Conservation (phyloP, 1,140 invertebrate species). For the Achatina immaculata region DNA sequence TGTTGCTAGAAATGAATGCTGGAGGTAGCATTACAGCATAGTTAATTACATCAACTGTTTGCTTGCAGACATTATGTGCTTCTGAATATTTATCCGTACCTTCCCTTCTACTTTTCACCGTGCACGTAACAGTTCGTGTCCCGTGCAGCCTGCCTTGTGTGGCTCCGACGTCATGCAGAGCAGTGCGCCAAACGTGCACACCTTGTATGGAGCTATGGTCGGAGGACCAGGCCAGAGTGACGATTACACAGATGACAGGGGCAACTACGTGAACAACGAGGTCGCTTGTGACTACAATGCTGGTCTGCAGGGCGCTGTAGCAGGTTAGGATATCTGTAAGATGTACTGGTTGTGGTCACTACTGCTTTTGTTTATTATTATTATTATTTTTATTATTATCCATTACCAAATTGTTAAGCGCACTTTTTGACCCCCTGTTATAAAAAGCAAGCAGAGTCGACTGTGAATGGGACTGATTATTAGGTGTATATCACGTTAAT, state of each 20-base stretch:
- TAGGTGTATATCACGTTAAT: not conserved
- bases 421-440: not conserved
- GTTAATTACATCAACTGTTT: too few species aligned
- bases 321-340: slow-evolving; percentile 29
- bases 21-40: too few species aligned
- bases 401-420: not conserved
- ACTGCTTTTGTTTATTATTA: not conserved
- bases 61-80: too few species aligned
- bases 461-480: not conserved
- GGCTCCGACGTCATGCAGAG: slow-evolving; percentile 15
- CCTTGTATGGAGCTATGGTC: slow-evolving; percentile 61
- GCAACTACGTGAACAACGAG: slow-evolving; percentile 65
- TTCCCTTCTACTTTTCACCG: too few species aligned
- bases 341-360: not conserved
- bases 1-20: too few species aligned
- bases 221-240: slow-evolving; percentile 65
- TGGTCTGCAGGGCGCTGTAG: slow-evolving; percentile 52
- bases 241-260: slow-evolving; percentile 57
- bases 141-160: slow-evolving; percentile 51
- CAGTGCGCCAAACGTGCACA: slow-evolving; percentile 49
- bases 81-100: too few species aligned
- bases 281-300: slow-evolving; percentile 68
- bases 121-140: slow-evolving; percentile 59
- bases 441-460: not conserved
- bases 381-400: not conserved